Conservation (phyloP, 2,888 invertebrate species). For the Colostygia pectinataria region DNA sequence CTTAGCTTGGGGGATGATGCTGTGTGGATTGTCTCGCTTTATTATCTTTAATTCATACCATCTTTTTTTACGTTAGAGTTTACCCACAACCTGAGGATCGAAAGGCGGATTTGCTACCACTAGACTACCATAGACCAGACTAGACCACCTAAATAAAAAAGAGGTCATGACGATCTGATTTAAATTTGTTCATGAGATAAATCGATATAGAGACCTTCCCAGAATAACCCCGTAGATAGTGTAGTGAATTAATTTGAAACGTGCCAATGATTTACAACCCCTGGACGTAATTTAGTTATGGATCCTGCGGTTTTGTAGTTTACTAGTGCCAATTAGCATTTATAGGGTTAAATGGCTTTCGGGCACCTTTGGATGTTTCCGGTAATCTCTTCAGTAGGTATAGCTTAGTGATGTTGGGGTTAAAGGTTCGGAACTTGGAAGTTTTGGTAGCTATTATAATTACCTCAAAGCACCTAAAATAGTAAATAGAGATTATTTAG, state of each 20-base stretch:
- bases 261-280: slow-evolving; percentile 70
- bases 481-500: too few species aligned
- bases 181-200: neutral
- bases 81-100: too few species aligned
- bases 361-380: slow-evolving; percentile 23
- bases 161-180: neutral
- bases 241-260: slow-evolving; percentile 69
- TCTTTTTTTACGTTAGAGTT: too few species aligned
- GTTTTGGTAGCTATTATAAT: slow-evolving; percentile 5
- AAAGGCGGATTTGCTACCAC: too few species aligned
- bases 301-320: slow-evolving; percentile 58
- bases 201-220: neutral
- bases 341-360: slow-evolving; percentile 31
- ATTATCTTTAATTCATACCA: too few species aligned
- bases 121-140: too few species aligned
- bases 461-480: neutral
- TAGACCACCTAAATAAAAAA: too few species aligned
- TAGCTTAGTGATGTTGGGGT: slow-evolving; percentile 7
- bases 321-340: slow-evolving; percentile 58
- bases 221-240: slow-evolving; percentile 48
- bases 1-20: too few species aligned
- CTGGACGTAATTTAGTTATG: slow-evolving; percentile 64
- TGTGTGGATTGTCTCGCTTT: too few species aligned
- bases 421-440: neutral
- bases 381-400: slow-evolving; percentile 27